phyloP scores from a whole-genome alignment of 2,113 vertebrate genomes.

The Trogon surrucura region DNA sequence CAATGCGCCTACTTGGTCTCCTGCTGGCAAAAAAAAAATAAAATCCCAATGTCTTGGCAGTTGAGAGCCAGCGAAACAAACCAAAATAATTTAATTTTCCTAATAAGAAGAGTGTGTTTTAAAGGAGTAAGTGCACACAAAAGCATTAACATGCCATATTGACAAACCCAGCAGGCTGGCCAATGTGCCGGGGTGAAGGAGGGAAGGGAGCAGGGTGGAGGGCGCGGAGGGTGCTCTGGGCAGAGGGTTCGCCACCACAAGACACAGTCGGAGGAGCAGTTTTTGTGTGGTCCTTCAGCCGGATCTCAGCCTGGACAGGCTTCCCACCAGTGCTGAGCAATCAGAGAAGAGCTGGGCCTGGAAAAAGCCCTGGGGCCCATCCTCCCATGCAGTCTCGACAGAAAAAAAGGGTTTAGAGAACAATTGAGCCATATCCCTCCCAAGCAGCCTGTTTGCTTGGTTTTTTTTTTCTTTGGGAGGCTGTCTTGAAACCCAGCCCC shows the following conservation, averaged over 20 bases:
- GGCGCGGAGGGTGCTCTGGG: rapidly evolving
- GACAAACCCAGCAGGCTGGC: background rate
- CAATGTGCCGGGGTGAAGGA: background rate
- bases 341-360: background rate
- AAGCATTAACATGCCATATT: background rate
- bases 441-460: background rate
- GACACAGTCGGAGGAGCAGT: background rate
- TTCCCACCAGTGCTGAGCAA: background rate
- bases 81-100: background rate
- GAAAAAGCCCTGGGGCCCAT: background rate
- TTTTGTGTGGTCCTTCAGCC: rapidly evolving
- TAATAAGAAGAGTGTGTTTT: background rate
- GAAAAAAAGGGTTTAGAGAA: background rate
- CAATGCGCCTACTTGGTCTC: background rate
- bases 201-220: background rate
- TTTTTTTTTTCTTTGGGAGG: background rate
- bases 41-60: background rate
- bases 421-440: background rate
- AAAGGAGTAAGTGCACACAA: background rate
- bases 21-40: background rate
- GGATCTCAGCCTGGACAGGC: background rate
- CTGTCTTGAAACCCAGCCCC: background rate
- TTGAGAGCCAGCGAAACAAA: background rate
- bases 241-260: background rate
- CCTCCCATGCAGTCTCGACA: rapidly evolving